Conservation (phyloP, 23 tunicate genomes). For the Oikopleura albicans region DNA sequence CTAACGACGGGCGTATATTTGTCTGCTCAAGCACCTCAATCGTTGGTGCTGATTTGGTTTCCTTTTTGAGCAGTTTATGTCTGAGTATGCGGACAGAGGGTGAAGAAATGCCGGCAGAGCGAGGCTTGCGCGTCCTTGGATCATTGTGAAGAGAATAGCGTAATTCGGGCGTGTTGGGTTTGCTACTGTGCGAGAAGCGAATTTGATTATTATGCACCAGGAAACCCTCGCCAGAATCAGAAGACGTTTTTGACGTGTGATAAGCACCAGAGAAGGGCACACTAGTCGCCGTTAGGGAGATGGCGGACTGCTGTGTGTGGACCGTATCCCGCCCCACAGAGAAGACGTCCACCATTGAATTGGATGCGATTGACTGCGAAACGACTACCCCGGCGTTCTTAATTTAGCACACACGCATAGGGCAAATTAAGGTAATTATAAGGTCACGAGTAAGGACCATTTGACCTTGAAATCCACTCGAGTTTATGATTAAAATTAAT, state of each 20-base stretch:
- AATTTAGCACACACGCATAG: no score
- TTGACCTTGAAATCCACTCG: no score
- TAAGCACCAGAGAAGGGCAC: background rate
- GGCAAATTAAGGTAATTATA: no score
- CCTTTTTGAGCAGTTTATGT: background rate
- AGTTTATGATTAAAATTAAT: no score
- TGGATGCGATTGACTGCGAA: background rate
- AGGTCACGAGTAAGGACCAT: no score
- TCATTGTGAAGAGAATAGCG: background rate
- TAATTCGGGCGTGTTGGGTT: background rate
- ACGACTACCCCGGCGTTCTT: no score
- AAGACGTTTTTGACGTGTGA: background rate
- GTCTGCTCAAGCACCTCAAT: background rate
- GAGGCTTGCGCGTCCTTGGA: background rate
- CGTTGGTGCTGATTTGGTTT: background rate
- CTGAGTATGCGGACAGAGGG: background rate
- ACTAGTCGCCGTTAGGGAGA: background rate
- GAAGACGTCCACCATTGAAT: background rate
- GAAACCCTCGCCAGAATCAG: constrained; percentile 1
- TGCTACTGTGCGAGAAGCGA: background rate
- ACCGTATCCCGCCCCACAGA: background rate
- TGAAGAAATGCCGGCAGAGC: background rate
- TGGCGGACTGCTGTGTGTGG: background rate
- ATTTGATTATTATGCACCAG: background rate
- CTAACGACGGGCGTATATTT: background rate